Evolutionary conservation across 2,113 vertebrate species (phyloP).

Genomic region (Entosphenus tridentatus): DNA sequence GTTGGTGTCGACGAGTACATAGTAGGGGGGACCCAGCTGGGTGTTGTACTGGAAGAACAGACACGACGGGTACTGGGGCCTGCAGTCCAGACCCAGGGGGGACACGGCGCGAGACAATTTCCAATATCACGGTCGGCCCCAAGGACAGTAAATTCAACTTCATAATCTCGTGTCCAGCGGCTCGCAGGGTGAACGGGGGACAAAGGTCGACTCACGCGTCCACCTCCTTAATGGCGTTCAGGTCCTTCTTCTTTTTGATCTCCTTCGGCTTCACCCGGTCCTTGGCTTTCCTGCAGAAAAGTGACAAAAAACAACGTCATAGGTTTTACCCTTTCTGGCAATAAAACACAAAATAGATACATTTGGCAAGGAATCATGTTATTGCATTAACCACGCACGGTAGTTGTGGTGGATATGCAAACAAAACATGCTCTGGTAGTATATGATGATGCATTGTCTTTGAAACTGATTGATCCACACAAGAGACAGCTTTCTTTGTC

Average conservation of each 20-base stretch:
- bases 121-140: neutral
- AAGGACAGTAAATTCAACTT: too few relatives aligned
- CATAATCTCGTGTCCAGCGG: too few relatives aligned
- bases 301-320: constrained; percentile 7
- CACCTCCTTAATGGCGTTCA: constrained; percentile 48
- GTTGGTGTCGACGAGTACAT: constrained; percentile 81
- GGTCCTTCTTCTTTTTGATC: constrained; percentile 46
- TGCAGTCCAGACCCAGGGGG: constrained; percentile 14
- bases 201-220: constrained; percentile 42
- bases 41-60: constrained; percentile 98
- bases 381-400: too few relatives aligned
- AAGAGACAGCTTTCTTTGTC: too few relatives aligned
- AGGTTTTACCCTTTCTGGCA: too few relatives aligned
- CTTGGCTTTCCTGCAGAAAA: constrained; percentile 42
- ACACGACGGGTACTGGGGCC: constrained; percentile 68
- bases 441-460: too few relatives aligned
- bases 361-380: too few relatives aligned
- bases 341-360: too few relatives aligned
- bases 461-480: too few relatives aligned
- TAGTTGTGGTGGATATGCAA: too few relatives aligned
- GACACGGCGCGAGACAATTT: constrained; percentile 13
- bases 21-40: constrained; percentile 78
- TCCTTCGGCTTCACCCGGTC: constrained; percentile 33
- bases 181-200: too few relatives aligned
- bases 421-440: too few relatives aligned